These are phyloP conservation scores for Drosophila subsilvestris DNA, from an alignment of 2,888 invertebrate species.

Conservation along the genomic window DNA sequence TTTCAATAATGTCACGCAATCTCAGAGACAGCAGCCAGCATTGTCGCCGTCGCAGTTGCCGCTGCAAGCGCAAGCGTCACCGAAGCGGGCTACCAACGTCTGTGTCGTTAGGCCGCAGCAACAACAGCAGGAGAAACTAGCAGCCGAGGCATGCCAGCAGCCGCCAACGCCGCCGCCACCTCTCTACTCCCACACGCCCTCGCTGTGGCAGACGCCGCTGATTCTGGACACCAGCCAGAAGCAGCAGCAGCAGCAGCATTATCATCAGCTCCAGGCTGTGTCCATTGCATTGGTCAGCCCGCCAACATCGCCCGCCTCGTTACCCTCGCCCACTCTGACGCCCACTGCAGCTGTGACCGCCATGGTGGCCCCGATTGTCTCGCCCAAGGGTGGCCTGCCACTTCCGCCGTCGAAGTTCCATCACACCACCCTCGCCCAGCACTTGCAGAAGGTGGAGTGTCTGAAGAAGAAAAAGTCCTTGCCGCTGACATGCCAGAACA, in stretches of 20 bases:
- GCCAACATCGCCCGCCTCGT: slow-evolving; percentile 75
- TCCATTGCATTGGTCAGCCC: slow-evolving; percentile 62
- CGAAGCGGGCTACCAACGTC: slow-evolving; percentile 74
- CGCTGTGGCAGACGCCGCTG: slow-evolving; percentile 81
- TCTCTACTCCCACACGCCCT: slow-evolving; percentile 76
- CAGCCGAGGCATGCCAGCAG: slow-evolving; percentile 49
- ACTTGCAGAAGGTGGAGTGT: slow-evolving; percentile 82
- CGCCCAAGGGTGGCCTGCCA: slow-evolving; percentile 62
- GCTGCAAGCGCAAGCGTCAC: slow-evolving; percentile 59
- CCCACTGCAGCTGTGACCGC: slow-evolving; percentile 67
- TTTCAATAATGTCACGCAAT: slow-evolving; percentile 80
- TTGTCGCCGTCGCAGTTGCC: slow-evolving; percentile 60
- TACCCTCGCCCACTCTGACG: slow-evolving; percentile 65
- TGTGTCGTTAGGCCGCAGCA: slow-evolving; percentile 80
- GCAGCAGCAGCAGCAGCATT: slow-evolving; percentile 53
- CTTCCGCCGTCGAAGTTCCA: slow-evolving; percentile 83
- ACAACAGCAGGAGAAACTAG: slow-evolving; percentile 68
- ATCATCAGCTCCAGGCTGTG: slow-evolving; percentile 53
- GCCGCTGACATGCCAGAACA: slow-evolving; percentile 62
- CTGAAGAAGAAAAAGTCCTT: slow-evolving; percentile 77
- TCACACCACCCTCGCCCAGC: slow-evolving; percentile 82
- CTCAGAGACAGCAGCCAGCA: slow-evolving; percentile 59
- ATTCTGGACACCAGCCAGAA: slow-evolving; percentile 73
- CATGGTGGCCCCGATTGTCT: slow-evolving; percentile 74
- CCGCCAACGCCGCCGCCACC: slow-evolving; percentile 62